Conservation (phyloP, 2,797 vertebrate genomes). For the Cryptoblepharus egeriae region DNA sequence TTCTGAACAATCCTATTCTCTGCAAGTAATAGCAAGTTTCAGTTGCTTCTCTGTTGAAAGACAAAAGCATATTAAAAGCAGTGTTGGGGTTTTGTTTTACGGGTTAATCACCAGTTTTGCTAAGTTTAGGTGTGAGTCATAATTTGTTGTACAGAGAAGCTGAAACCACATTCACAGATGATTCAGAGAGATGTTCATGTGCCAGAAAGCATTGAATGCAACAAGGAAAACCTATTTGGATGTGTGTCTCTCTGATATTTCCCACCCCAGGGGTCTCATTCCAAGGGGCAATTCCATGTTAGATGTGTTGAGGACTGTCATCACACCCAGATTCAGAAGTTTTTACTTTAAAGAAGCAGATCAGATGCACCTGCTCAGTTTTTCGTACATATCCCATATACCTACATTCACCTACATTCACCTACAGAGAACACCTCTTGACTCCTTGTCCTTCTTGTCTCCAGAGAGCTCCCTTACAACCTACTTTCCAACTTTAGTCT, state of each 20-base stretch:
- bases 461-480: too few relatives aligned
- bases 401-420: too few relatives aligned
- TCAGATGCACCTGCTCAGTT: too few relatives aligned
- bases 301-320: too few relatives aligned
- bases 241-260: not conserved
- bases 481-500: too few relatives aligned
- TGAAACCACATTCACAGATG: not conserved
- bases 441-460: too few relatives aligned
- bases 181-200: not conserved
- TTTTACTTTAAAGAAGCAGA: too few relatives aligned
- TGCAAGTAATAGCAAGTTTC: slow-evolving; percentile 66
- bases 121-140: slow-evolving; percentile 18
- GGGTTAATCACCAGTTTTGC: slow-evolving; percentile 45
- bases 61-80: slow-evolving; percentile 37
- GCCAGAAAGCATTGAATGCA: not conserved
- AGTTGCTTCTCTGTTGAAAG: slow-evolving; percentile 54
- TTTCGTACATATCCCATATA: too few relatives aligned
- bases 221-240: not conserved
- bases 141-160: slow-evolving; percentile 33
- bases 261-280: too few relatives aligned
- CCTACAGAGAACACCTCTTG: too few relatives aligned
- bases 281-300: too few relatives aligned
- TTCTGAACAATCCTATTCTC: slow-evolving; percentile 61
- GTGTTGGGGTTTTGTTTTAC: slow-evolving; percentile 44
- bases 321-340: too few relatives aligned